These are phyloP conservation scores for Amazona vittata DNA, from an alignment of 2,113 vertebrate species.

Conservation along the genomic window DNA sequence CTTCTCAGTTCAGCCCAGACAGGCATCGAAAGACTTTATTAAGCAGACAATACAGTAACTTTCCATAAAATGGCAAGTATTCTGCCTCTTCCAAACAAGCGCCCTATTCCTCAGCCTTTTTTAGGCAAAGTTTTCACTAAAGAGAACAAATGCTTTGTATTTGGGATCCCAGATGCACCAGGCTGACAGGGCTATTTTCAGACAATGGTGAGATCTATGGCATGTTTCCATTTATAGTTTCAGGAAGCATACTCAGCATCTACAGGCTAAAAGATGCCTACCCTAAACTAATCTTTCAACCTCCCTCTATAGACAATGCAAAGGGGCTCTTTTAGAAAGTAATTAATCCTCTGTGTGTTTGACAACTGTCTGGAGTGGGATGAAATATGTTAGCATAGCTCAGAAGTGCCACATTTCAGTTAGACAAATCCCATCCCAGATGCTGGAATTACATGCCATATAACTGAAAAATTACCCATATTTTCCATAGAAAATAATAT, in stretches of 20 bases:
- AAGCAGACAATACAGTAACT: not conserved
- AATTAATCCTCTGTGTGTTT: not conserved
- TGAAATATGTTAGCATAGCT: not conserved
- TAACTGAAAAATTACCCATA: not conserved
- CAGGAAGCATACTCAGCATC: not conserved
- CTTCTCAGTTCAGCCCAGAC: not conserved
- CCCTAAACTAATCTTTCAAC: not conserved
- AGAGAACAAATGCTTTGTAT: conserved; percentile 38
- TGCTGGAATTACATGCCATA: not conserved
- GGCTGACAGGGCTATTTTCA: conserved; percentile 47
- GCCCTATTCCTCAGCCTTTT: not conserved
- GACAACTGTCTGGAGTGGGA: not conserved
- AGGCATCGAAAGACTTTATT: not conserved
- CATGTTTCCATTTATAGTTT: conserved; percentile 62
- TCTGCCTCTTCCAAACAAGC: not conserved
- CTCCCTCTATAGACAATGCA: not conserved
- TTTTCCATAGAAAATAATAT: not conserved
- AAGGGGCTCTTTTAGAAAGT: not conserved
- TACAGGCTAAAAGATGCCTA: not conserved
- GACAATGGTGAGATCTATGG: conserved; percentile 33
- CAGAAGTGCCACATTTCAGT: not conserved
- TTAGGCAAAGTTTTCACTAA: conserved; percentile 48
- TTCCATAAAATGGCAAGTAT: not conserved
- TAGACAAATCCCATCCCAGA: not conserved
- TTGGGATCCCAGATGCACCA: conserved; percentile 31